Conservation (phyloP, 2,113 vertebrate genomes). For the Nothoprocta perdicaria region DNA sequence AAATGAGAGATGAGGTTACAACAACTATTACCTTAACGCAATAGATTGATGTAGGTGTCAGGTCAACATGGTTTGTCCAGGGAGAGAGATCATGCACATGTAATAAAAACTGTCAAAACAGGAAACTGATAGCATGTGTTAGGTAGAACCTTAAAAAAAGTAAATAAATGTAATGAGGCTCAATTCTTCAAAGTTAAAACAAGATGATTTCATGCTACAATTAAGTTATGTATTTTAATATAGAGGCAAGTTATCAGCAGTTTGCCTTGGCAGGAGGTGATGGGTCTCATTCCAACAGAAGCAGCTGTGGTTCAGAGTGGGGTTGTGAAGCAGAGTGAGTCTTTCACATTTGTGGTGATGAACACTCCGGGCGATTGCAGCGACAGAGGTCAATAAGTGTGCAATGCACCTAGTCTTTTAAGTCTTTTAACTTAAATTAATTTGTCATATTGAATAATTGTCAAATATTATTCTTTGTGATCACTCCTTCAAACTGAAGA, state of each 20-base stretch:
- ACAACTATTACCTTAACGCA: background rate
- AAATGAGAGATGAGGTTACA: background rate
- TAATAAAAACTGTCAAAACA: background rate
- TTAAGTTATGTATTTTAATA: background rate
- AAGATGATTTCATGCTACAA: background rate
- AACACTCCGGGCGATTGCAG: background rate
- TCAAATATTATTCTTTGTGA: background rate
- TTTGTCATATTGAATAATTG: background rate
- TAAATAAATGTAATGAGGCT: background rate
- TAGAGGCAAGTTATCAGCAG: background rate
- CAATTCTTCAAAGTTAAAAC: background rate
- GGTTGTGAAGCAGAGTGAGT: background rate
- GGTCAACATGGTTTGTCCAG: background rate
- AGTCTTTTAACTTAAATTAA: background rate
- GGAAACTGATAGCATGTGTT: background rate
- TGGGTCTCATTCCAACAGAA: background rate
- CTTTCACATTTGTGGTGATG: background rate
- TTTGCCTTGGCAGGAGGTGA: accelerated
- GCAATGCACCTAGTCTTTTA: background rate
- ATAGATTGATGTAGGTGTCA: background rate
- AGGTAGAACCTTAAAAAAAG: background rate
- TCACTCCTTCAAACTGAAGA: background rate
- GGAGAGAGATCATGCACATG: background rate
- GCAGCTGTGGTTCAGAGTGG: background rate
- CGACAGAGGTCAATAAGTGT: background rate